Conservation (phyloP, 2,888 invertebrate species). For the Macrosoma leucophasiata region DNA sequence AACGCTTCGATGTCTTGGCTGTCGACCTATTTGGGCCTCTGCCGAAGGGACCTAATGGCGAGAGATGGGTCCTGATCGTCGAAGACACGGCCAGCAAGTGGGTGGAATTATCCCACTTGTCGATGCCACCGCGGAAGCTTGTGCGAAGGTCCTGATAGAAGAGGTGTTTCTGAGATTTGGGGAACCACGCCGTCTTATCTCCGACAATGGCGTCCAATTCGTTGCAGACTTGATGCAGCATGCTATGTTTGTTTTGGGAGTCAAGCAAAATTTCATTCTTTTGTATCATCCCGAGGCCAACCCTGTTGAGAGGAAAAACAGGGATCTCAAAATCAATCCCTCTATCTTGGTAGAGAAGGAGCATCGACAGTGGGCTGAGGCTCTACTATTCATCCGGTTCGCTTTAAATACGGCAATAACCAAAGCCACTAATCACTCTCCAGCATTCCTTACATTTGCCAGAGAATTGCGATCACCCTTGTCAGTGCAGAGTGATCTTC, state of each 20-base stretch:
- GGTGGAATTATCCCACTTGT: slow-evolving; percentile 22
- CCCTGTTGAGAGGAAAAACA: slow-evolving; percentile 10
- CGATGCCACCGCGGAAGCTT: slow-evolving; percentile 20
- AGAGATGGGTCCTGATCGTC: slow-evolving; percentile 21
- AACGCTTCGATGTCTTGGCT: slow-evolving; percentile 21
- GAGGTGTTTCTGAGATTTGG: slow-evolving; percentile 13
- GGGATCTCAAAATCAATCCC: slow-evolving; percentile 4
- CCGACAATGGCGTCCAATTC: slow-evolving; percentile 18
- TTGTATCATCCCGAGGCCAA: slow-evolving; percentile 11
- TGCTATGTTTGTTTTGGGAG: slow-evolving; percentile 11
- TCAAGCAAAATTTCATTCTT: slow-evolving; percentile 12
- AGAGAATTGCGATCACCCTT: slow-evolving; percentile 15
- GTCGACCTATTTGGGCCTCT: slow-evolving; percentile 28
- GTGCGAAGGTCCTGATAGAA: slow-evolving; percentile 13
- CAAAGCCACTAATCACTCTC: slow-evolving; percentile 8
- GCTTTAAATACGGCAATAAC: slow-evolving; percentile 14
- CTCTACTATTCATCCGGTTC: slow-evolving; percentile 16
- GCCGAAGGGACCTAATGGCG: slow-evolving; percentile 17
- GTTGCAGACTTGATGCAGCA: slow-evolving; percentile 12
- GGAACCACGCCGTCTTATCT: slow-evolving; percentile 11
- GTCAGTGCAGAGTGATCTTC: slow-evolving; percentile 11
- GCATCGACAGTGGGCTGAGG: slow-evolving; percentile 11
- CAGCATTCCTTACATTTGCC: slow-evolving; percentile 21
- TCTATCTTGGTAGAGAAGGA: slow-evolving; percentile 2
- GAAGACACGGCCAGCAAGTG: slow-evolving; percentile 27